Percentiles rank a stretch among this genome's conserved stretches.
phyloP scores from a whole-genome alignment of 2,888 invertebrate genomes.

The Bimastos eiseni region DNA sequence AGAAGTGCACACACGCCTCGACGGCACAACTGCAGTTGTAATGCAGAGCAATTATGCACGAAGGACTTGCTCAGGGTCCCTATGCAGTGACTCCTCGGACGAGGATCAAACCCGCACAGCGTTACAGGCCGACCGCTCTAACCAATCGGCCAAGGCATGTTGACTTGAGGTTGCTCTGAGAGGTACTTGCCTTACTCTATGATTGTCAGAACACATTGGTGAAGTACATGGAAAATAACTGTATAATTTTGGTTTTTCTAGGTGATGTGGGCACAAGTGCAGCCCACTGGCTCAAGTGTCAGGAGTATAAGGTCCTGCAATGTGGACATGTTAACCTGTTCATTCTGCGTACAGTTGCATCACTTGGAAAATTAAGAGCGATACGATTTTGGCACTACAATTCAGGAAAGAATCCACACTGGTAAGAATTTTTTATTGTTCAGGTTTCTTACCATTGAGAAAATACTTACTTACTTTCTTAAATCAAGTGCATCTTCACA shows the following conservation, averaged over 20 bases:
- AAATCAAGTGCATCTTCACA: too few species aligned
- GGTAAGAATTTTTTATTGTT: conserved; percentile 40
- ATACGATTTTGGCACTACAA: conserved; percentile 59
- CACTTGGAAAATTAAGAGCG: conserved; percentile 53
- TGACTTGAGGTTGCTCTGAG: neutral
- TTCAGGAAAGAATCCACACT: conserved; percentile 50
- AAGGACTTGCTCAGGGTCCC: too few species aligned
- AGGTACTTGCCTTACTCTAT: neutral
- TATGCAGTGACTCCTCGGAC: too few species aligned
- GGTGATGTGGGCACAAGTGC: neutral
- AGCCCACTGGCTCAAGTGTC: neutral
- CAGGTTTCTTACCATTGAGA: too few species aligned
- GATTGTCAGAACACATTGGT: neutral
- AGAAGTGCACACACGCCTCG: too few species aligned
- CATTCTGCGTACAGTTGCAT: conserved; percentile 25
- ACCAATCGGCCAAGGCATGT: too few species aligned
- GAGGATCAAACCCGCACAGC: too few species aligned
- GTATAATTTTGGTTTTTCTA: neutral
- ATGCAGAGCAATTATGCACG: too few species aligned
- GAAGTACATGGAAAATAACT: neutral
- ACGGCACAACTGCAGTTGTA: too few species aligned
- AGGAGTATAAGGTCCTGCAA: conserved; percentile 22
- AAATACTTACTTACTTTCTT: too few species aligned
- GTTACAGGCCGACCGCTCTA: too few species aligned
- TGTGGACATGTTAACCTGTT: conserved; percentile 30